Evolutionary conservation across 37 sponge, comb jelly and placozoan species (phyloP).

Genomic region (Theonella swinhoei): DNA sequence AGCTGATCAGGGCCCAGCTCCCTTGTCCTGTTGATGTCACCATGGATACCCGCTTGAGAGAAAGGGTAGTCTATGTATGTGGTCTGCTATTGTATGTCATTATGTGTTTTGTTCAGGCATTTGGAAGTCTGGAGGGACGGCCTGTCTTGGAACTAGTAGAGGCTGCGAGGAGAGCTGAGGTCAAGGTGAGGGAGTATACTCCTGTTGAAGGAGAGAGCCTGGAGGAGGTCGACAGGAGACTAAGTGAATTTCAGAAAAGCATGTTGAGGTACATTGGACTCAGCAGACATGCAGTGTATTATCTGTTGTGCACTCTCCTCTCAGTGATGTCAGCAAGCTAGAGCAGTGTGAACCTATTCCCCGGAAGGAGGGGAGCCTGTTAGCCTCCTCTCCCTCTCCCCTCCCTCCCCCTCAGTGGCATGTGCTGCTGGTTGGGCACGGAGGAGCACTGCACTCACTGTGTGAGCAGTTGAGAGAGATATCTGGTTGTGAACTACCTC

Average conservation of each 20-base stretch:
- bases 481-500: constrained; percentile 53
- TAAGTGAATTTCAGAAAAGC: constrained; percentile 3
- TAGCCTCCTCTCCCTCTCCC: neutral
- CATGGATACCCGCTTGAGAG: constrained; percentile 20
- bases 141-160: constrained; percentile 5
- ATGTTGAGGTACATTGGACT: constrained; percentile 8
- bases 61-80: constrained; percentile 11
- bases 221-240: neutral
- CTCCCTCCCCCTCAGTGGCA: neutral
- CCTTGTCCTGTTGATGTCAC: neutral
- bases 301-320: neutral
- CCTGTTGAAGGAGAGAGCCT: constrained; percentile 24
- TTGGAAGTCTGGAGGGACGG: constrained; percentile 21
- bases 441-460: constrained; percentile 11
- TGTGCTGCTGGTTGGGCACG: constrained; percentile 23
- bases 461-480: neutral
- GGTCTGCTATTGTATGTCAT: neutral
- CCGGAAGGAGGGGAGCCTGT: neutral
- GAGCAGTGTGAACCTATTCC: neutral
- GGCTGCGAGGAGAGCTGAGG: constrained; percentile 1
- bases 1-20: neutral
- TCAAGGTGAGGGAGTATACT: constrained; percentile 5
- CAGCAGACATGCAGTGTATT: neutral
- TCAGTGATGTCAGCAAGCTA: neutral
- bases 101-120: constrained; percentile 4